These are phyloP conservation scores for Scomber scombrus DNA, from an alignment of 2,113 vertebrate species.

Conservation along the genomic window DNA sequence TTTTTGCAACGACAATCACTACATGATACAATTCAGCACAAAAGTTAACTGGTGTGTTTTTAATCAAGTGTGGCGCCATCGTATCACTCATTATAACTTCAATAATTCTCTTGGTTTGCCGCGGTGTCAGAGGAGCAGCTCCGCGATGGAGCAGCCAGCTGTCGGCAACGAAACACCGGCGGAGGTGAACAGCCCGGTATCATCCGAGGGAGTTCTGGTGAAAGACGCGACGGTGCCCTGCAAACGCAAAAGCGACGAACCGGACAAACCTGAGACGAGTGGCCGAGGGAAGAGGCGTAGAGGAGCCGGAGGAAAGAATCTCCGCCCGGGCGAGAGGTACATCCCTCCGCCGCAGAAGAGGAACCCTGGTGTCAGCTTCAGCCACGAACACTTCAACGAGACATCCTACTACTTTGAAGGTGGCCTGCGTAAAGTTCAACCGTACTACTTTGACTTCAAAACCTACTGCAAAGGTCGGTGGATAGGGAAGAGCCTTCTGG, in stretches of 20 bases:
- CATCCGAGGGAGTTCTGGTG: background rate
- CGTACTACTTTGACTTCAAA: conserved; percentile 94
- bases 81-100: background rate
- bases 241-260: conserved; percentile 82
- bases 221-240: conserved; percentile 28
- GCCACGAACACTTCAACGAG: conserved; percentile 91
- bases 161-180: background rate
- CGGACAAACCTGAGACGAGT: conserved; percentile 1
- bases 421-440: conserved; percentile 93
- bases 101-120: background rate
- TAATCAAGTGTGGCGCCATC: accelerated
- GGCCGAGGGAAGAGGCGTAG: conserved; percentile 72
- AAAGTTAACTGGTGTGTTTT: background rate
- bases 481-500: conserved; percentile 91
- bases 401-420: conserved; percentile 94
- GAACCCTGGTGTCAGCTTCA: conserved; percentile 90
- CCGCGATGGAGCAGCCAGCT: conserved; percentile 68
- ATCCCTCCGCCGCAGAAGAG: conserved; percentile 93
- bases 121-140: conserved; percentile 1
- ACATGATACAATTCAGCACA: background rate
- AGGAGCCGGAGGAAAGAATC: conserved; percentile 74
- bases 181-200: background rate
- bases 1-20: background rate
- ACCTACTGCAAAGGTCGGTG: conserved; percentile 98
- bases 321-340: conserved; percentile 85